Evolutionary conservation across 2,888 invertebrate genomes (phyloP).

Genomic region (Zygothrica quintamaculata): DNA sequence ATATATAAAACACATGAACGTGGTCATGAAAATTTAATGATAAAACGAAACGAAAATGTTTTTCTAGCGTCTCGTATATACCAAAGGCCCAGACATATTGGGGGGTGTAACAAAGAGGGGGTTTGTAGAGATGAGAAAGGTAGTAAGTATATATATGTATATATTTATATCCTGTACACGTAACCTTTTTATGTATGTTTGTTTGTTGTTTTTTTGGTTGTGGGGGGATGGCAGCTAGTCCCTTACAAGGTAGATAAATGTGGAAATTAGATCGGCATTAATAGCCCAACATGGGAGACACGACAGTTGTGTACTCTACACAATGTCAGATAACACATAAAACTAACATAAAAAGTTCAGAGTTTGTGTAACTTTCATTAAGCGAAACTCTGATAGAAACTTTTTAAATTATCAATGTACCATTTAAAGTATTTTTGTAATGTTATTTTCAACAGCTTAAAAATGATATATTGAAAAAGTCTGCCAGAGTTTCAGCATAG

Average conservation of each 20-base stretch:
- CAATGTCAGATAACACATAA: slow-evolving; percentile 1
- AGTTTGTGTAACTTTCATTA: background rate
- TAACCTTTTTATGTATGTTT: slow-evolving; percentile 56
- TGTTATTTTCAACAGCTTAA: too few relatives aligned
- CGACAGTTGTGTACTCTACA: slow-evolving; percentile 27
- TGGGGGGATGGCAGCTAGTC: slow-evolving; percentile 54
- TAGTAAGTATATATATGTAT: slow-evolving; percentile 44
- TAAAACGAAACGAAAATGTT: slow-evolving; percentile 80
- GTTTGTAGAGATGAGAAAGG: background rate
- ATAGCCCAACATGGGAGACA: slow-evolving; percentile 46
- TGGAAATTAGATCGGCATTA: slow-evolving; percentile 74
- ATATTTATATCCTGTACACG: slow-evolving; percentile 67
- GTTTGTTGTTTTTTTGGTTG: slow-evolving; percentile 24
- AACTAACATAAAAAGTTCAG: background rate
- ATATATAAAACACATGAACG: slow-evolving; percentile 45
- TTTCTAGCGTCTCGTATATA: slow-evolving; percentile 61
- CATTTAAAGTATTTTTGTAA: too few relatives aligned
- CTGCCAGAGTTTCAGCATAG: too few relatives aligned
- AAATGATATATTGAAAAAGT: too few relatives aligned
- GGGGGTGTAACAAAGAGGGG: background rate
- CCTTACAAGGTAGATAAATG: slow-evolving; percentile 70
- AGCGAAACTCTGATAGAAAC: background rate
- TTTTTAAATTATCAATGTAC: background rate
- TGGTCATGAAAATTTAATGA: slow-evolving; percentile 84
- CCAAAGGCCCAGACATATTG: slow-evolving; percentile 32